Evolutionary conservation across 2,888 invertebrate species (phyloP).

Genomic region (Mongoloraphidia duomilia): DNA sequence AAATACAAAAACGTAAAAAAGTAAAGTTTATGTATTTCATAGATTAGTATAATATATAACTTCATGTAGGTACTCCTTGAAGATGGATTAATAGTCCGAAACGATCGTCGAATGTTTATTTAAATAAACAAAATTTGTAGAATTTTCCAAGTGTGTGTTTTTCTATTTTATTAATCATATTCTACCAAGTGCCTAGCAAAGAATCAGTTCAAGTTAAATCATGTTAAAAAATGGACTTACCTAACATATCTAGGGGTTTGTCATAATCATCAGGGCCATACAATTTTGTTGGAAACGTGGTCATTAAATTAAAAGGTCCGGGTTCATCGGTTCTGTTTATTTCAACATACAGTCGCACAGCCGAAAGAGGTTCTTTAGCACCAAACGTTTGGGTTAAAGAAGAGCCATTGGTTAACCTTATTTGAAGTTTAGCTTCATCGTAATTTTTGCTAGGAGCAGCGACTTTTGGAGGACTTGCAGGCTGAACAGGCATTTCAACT

Average conservation of each 20-base stretch:
- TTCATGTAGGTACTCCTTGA: no score
- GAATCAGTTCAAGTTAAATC: no score
- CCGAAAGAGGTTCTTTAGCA: constrained; percentile 76
- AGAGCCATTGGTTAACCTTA: constrained; percentile 61
- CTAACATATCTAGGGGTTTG: constrained; percentile 69
- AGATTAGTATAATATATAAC: no score
- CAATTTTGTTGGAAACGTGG: constrained; percentile 78
- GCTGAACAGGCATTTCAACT: constrained; percentile 12
- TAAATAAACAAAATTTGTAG: no score
- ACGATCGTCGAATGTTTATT: no score
- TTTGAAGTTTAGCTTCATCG: constrained; percentile 56
- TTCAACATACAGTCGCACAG: constrained; percentile 78
- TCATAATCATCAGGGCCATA: constrained; percentile 79
- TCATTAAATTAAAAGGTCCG: constrained; percentile 70
- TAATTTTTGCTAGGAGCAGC: constrained; percentile 39
- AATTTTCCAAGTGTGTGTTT: no score
- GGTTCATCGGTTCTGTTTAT: constrained; percentile 62
- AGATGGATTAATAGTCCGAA: no score
- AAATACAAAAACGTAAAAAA: no score
- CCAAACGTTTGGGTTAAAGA: constrained; percentile 63
- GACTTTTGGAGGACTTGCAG: constrained; percentile 16
- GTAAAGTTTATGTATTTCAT: no score
- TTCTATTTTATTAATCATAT: no score
- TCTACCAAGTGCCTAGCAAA: no score
- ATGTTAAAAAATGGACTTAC: constrained; percentile 30